A percentile compares a stretch with the other conserved stretches of the same genome.
phyloP scores from a whole-genome alignment of 2,797 vertebrate genomes.

The Xerus rutilus region DNA sequence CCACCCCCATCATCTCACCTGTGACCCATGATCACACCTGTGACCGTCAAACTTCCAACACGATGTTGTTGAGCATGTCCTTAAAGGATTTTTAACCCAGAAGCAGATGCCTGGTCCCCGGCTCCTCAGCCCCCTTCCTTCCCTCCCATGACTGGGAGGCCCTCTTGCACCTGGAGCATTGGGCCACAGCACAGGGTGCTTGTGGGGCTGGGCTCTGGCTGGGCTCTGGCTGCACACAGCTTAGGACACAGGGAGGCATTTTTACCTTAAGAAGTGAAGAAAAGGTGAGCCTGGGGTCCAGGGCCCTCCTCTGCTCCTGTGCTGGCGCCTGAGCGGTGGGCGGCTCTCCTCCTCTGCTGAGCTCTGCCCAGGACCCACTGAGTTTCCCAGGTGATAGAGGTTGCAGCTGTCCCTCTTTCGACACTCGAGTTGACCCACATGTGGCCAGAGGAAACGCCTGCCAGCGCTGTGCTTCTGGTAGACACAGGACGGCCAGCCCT shows the following conservation, averaged over 20 bases:
- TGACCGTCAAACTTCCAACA: accelerated
- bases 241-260: background rate
- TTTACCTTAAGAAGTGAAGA: background rate
- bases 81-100: no score
- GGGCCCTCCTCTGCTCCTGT: no score
- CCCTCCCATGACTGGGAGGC: no score
- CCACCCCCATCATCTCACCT: background rate
- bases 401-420: background rate
- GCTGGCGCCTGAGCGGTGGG: no score
- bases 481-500: no score
- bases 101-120: no score
- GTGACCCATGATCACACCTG: background rate
- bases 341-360: no score
- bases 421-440: background rate
- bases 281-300: no score
- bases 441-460: no score
- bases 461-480: background rate
- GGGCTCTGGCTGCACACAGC: background rate
- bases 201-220: background rate
- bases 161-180: accelerated
- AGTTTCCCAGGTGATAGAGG: accelerated
- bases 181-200: background rate
- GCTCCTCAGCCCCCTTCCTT: no score
- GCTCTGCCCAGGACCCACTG: accelerated
- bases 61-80: no score